A percentile compares a stretch with the other conserved stretches of the same genome.
phyloP scores from a whole-genome alignment of 2,113 vertebrate species.

The Myotis brandtii region DNA sequence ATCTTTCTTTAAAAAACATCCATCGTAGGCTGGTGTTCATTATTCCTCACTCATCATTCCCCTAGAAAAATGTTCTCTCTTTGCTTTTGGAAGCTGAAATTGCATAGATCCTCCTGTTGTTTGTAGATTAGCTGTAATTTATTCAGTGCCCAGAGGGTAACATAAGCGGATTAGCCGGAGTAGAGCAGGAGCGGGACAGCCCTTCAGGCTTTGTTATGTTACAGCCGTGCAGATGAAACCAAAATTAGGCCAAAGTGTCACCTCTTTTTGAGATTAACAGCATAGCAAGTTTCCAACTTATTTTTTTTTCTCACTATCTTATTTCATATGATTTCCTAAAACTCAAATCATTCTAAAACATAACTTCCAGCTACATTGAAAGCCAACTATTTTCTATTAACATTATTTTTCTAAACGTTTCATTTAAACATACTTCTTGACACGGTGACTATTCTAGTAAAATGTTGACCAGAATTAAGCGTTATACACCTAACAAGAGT shows the following conservation, averaged over 20 bases:
- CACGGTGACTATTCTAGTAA: not conserved
- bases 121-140: constrained; percentile 78
- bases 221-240: constrained; percentile 57
- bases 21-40: not conserved
- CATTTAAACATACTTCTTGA: constrained; percentile 36
- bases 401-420: constrained; percentile 32
- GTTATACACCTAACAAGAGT: not conserved
- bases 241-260: constrained; percentile 65
- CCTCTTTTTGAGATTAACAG: constrained; percentile 50
- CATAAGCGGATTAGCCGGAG: constrained; percentile 75
- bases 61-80: constrained; percentile 26
- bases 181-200: not conserved
- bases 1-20: constrained; percentile 38
- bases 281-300: constrained; percentile 46
- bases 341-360: constrained; percentile 32
- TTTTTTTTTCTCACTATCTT: not conserved
- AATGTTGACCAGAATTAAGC: not conserved
- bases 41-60: constrained; percentile 42
- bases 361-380: not conserved
- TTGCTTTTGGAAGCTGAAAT: constrained; percentile 62
- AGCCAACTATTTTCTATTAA: not conserved
- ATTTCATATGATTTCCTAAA: constrained; percentile 46
- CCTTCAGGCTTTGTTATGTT: constrained; percentile 54
- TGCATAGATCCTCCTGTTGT: constrained; percentile 68
- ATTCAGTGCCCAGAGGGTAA: constrained; percentile 76